Base-by-base conservation (phyloP, 2,888 invertebrate genomes). In the Agrotis segetum region DNA sequence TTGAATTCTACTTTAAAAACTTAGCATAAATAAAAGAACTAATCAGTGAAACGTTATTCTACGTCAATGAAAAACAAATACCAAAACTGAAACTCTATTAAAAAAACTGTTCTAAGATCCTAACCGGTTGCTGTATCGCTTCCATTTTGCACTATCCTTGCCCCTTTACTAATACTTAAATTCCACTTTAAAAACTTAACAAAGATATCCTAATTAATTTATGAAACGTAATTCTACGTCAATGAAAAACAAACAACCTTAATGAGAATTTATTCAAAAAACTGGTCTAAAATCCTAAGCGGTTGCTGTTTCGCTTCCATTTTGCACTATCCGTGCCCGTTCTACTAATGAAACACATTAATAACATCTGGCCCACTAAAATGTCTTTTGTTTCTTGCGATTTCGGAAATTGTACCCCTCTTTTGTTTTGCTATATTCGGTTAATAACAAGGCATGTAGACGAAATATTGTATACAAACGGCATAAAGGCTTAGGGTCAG, bases 261-360 rank as follows among this genome's bases (percentile, higher is more conserved):
- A 74, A 55, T 11, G 14, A 62, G 65, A 79, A 59, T 50, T 14
- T 13, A 0, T 5, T 62, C 21, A 52, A 6, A 16, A 67, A 73
- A 84, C 76, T 71, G 64, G 71, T 69, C 70, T 82, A 71, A 68
- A 71, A 62, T 64, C 34, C 44, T 40, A 40, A 29, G 34, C 68
- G 47, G 56, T 71, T 74, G 67, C 29, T 49, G 6, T 66, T 58
- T 62, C 86, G 40, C 71, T 88, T 89, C 88, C 80, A 88, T 84
- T 67, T n/a, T 46, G 49, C 66, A 79, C 71, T 77, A 84, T 86
- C 81, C 78, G 69, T 71, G 81, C 53, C 34, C 52, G 47, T 59
- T 80, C 79, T 11, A 86, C 89, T 92, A 93, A 93, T 93, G 92
- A 93, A 93, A 93, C 87, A 86, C 91, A 92, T 93, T 93, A 92